Base-by-base conservation (phyloP, 2,888 invertebrate genomes). In the Onchidella celtica region DNA sequence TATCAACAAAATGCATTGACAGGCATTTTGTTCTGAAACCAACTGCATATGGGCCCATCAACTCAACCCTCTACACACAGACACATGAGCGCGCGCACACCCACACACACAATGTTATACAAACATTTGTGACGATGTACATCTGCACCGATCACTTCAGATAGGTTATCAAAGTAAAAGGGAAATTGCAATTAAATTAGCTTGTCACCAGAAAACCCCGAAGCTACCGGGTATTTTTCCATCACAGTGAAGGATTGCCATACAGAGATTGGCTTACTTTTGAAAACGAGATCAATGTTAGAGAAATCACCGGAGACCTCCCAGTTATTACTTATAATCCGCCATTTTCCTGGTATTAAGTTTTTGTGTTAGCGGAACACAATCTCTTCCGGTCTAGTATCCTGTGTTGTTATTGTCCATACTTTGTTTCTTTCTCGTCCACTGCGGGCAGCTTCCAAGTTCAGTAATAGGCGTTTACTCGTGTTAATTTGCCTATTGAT, bases 391-490 rank as follows among this genome's bases (percentile, higher is more conserved):
- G n/a, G n/a, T n/a, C n/a, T n/a, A n/a, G n/a, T n/a, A n/a, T n/a
- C n/a, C n/a, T n/a, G n/a, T n/a, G n/a, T n/a, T n/a, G n/a, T n/a
- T n/a, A n/a, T n/a, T n/a, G 38, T 27, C 24, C n/a, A 66, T 66
- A 34, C 36, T 34, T 66, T 24, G 38, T 65, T 34, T 34, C 65
- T 38, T n/a, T 27, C 68, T 40, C 40, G 11, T 38, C 21, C 36
- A 14, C 2, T 1, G n/a, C 27, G 36, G 27, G 38, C 40, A 4
- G 68, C 38, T 69, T 40, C n/a, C n/a, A n/a, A n/a, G n/a, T n/a
- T 69, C 36, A 69, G 40, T 69, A 69, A 69, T 69, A 27, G 38
- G 38, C 68, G 68, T 69, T 40, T 69, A 24, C 68, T 69, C 40
- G 40, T 38, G 40, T 69, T 40, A 69, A 69, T 40, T 69, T 24